Percentiles rank a stretch among this genome's conserved stretches.
These are phyloP conservation scores for Bombus huntii DNA, from an alignment of 1,140 invertebrate species.

Conservation along the genomic window DNA sequence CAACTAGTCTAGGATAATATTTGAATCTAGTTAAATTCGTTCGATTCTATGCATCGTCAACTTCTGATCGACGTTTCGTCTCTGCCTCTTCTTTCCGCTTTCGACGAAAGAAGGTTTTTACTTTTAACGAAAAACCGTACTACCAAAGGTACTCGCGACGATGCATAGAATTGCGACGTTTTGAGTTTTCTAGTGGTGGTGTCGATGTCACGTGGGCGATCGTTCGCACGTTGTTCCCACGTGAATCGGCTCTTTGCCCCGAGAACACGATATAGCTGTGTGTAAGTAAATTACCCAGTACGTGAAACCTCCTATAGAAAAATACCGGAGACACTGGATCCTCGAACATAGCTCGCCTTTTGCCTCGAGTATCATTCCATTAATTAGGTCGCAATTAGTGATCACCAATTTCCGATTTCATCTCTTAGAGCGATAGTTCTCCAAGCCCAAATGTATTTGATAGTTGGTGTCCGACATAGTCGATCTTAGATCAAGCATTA, in stretches of 20 bases:
- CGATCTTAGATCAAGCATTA: conserved; percentile 51
- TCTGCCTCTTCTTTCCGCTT: too few species aligned
- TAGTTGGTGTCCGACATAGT: conserved; percentile 20
- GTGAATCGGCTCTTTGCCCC: conserved; percentile 74
- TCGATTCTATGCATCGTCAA: conserved; percentile 3
- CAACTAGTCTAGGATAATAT: conserved; percentile 65
- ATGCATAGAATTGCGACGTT: conserved; percentile 73
- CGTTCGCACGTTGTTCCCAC: conserved; percentile 59
- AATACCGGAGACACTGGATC: conserved; percentile 41
- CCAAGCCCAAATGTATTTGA: neutral
- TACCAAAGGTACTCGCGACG: neutral
- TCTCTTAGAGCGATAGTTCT: conserved; percentile 40
- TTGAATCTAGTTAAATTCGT: conserved; percentile 45
- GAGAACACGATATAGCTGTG: conserved; percentile 73
- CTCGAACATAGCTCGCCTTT: conserved; percentile 79
- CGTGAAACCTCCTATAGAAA: conserved; percentile 55
- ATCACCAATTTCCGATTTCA: neutral
- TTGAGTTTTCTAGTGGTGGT: conserved; percentile 68
- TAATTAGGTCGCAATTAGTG: conserved; percentile 16
- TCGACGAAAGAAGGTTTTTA: too few species aligned
- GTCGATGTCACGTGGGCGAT: conserved; percentile 57
- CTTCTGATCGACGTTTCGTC: rapidly evolving
- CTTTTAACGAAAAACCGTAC: neutral
- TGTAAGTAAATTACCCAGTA: conserved; percentile 76
- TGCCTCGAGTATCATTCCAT: conserved; percentile 74